phyloP scores from a whole-genome alignment of 2,888 invertebrate species.

The Phanerotoma sp. region DNA sequence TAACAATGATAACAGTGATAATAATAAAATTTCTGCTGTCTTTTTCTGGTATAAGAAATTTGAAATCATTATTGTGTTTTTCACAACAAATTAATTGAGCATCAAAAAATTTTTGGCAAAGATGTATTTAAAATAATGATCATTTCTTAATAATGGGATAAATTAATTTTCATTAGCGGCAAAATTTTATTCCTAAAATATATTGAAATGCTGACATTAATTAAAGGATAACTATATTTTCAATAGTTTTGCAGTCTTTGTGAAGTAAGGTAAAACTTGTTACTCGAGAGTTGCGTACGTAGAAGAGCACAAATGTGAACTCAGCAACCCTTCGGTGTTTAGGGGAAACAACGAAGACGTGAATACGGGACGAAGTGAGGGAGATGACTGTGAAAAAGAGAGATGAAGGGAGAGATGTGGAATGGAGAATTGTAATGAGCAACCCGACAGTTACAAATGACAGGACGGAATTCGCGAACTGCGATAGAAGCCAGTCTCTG shows the following conservation, averaged over 20 bases:
- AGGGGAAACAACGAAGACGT: conserved; percentile 34
- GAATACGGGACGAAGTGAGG: conserved; percentile 24
- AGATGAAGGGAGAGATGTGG: conserved; percentile 42
- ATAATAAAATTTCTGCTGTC: no score
- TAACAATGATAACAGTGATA: no score
- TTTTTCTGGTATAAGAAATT: no score
- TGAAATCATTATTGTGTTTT: no score
- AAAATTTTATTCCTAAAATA: no score
- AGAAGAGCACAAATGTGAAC: conserved; percentile 29
- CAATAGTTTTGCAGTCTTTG: conserved; percentile 26
- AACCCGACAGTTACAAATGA: conserved; percentile 58
- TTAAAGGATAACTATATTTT: conserved; percentile 19
- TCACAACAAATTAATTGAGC: no score
- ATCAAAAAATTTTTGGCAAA: no score
- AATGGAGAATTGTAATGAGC: conserved; percentile 59
- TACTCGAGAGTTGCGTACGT: conserved; percentile 22
- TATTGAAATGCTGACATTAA: conserved; percentile 4
- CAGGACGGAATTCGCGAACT: conserved; percentile 58
- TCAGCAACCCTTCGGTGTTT: conserved; percentile 34
- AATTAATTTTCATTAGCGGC: no score
- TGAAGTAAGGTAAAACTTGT: conserved; percentile 9
- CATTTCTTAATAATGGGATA: no score
- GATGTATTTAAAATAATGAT: no score
- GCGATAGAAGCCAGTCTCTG: conserved; percentile 53
- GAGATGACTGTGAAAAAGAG: conserved; percentile 15